These are phyloP conservation scores for Andrena cerasifolii DNA, from an alignment of 1,140 invertebrate genomes.

Conservation along the genomic window DNA sequence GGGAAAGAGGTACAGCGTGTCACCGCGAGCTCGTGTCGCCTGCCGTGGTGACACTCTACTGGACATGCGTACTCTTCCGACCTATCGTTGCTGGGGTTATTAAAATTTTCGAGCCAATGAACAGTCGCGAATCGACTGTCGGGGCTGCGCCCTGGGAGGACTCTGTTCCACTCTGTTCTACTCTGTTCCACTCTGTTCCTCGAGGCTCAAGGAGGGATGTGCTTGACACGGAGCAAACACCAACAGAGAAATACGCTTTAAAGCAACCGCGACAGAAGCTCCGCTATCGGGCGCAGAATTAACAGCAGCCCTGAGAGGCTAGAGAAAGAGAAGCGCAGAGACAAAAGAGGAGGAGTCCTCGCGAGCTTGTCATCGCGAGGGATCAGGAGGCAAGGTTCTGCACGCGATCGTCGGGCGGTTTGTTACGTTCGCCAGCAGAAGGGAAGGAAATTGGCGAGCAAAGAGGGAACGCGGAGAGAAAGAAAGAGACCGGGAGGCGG, in stretches of 20 bases:
- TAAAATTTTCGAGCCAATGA: constrained; percentile 82
- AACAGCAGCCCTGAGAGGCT: constrained; percentile 1
- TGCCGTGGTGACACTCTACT: constrained; percentile 75
- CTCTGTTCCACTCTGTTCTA: too few relatives aligned
- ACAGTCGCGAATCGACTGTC: constrained; percentile 61
- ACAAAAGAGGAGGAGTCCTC: neutral
- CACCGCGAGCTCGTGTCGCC: constrained; percentile 74
- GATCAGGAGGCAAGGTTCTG: constrained; percentile 35
- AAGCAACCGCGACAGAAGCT: neutral
- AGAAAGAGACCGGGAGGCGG: constrained; percentile 7
- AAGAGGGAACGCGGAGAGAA: constrained; percentile 2
- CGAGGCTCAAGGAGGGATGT: neutral
- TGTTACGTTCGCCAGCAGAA: constrained; percentile 40
- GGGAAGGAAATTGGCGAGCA: constrained; percentile 1
- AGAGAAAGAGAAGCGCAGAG: neutral
- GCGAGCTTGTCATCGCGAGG: constrained; percentile 31
- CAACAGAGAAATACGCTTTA: too few relatives aligned
- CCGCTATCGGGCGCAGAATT: constrained; percentile 15
- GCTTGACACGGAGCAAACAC: neutral
- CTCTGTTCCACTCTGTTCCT: too few relatives aligned
- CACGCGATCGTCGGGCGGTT: constrained; percentile 48
- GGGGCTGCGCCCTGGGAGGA: constrained; percentile 63
- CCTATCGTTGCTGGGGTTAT: constrained; percentile 80
- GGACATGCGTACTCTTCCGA: constrained; percentile 80
- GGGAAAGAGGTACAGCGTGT: constrained; percentile 60